Percentiles rank a stretch among this genome's conserved stretches.
phyloP scores from a whole-genome alignment of 92 coral and sea anemone genomes.

The Siderastrea radians region DNA sequence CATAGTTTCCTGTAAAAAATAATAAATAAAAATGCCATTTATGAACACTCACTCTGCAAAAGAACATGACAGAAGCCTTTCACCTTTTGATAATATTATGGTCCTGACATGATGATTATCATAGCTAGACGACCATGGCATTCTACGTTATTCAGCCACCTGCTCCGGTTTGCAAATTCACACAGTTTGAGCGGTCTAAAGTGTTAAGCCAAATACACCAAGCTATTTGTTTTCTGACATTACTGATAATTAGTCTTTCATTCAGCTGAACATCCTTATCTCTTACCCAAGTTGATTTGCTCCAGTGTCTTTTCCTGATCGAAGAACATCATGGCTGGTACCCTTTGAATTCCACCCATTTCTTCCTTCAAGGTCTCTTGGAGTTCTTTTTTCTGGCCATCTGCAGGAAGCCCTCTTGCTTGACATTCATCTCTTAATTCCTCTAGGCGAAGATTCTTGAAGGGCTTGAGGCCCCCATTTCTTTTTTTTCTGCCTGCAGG shows the following conservation, averaged over 20 bases:
- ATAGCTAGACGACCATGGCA: too few species aligned
- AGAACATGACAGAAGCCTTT: too few species aligned
- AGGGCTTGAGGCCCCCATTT: conserved; percentile 60
- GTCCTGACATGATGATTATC: too few species aligned
- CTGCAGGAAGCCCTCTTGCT: conserved; percentile 45
- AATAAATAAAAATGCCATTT: background rate
- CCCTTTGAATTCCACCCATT: conserved; percentile 58
- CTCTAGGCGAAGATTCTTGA: conserved; percentile 38
- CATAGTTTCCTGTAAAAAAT: conserved; percentile 46
- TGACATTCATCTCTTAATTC: conserved; percentile 49
- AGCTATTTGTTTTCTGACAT: background rate
- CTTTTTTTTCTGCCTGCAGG: conserved; percentile 36
- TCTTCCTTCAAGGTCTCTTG: conserved; percentile 31
- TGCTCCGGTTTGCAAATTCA: too few species aligned
- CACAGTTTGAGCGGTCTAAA: too few species aligned
- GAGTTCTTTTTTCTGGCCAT: conserved; percentile 46
- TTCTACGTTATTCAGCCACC: too few species aligned
- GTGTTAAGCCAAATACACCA: background rate
- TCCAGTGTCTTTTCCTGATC: conserved; percentile 54
- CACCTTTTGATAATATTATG: too few species aligned
- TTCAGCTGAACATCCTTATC: background rate
- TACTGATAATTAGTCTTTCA: background rate
- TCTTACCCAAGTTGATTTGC: conserved; percentile 30
- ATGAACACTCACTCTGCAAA: background rate
- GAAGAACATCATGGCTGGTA: conserved; percentile 48